Percentiles rank a stretch among this genome's conserved stretches.
phyloP scores from a whole-genome alignment of 2,113 vertebrate species.

The Microcebus lehilahytsara region DNA sequence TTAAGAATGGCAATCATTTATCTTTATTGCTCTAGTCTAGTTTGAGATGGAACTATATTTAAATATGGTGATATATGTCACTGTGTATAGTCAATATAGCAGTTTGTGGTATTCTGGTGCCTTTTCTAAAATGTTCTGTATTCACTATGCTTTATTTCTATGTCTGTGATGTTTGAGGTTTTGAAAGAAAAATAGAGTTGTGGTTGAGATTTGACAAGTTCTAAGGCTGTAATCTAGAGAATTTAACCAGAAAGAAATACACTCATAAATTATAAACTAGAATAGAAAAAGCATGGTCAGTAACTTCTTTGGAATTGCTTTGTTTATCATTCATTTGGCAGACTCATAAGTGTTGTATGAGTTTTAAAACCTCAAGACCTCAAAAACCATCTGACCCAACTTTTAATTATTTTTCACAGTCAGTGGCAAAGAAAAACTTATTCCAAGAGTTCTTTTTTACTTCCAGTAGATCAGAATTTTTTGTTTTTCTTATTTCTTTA shows the following conservation, averaged over 20 bases:
- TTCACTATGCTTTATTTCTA: background rate
- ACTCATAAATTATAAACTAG: background rate
- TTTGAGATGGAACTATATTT: background rate
- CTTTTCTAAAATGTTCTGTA: background rate
- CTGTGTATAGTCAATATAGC: background rate
- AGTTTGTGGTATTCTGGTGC: background rate
- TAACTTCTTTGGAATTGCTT: background rate
- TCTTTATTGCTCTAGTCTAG: background rate
- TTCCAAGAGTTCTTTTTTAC: background rate
- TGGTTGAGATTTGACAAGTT: background rate
- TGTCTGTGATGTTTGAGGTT: background rate
- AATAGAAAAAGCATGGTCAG: background rate
- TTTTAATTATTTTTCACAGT: background rate
- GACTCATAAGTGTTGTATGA: background rate
- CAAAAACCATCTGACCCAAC: background rate
- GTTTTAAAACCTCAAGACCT: background rate
- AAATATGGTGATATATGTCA: background rate
- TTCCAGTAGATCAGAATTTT: background rate
- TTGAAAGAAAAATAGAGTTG: background rate
- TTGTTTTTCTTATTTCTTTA: background rate
- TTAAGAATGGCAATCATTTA: background rate
- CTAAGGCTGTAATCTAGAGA: background rate
- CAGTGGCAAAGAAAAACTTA: background rate
- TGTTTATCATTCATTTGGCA: background rate
- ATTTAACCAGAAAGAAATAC: background rate